phyloP scores from a whole-genome alignment of 2,797 vertebrate species.

The Muscicapa comitata region DNA sequence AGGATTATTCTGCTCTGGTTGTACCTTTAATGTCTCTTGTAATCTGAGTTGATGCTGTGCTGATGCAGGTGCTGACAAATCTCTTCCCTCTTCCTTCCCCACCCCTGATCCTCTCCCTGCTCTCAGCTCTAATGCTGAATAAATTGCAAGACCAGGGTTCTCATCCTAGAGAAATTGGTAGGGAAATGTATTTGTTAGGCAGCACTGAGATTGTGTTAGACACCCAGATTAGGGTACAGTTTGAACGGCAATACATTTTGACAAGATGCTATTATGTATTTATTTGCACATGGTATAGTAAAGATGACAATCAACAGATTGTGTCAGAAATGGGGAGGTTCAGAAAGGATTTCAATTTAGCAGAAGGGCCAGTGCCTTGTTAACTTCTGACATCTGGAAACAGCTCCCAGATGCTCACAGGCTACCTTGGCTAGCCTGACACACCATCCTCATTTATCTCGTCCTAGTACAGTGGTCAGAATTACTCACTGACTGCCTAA shows the following conservation, averaged over 20 bases:
- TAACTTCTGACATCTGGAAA: constrained; percentile 3
- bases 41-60: not conserved
- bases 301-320: constrained; percentile 12
- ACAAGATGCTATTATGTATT: constrained; percentile 28
- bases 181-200: not conserved
- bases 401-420: not conserved
- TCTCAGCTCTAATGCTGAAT: not conserved
- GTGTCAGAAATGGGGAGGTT: not conserved
- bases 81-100: not conserved
- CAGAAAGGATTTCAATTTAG: constrained; percentile 6
- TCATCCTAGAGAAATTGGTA: not conserved
- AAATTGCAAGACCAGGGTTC: not conserved
- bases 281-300: not conserved
- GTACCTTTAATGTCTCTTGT: not conserved
- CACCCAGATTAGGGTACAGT: not conserved
- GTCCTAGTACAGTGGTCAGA: not conserved
- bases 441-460: not conserved
- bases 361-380: not conserved
- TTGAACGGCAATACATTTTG: not conserved
- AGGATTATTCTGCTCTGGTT: not conserved
- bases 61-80: not conserved
- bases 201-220: not conserved
- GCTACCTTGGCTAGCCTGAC: not conserved
- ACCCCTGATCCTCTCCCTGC: not conserved
- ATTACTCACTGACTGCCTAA: not conserved